Base-by-base conservation (phyloP, 2,797 vertebrate genomes). In the Halcyon leucocephala region DNA sequence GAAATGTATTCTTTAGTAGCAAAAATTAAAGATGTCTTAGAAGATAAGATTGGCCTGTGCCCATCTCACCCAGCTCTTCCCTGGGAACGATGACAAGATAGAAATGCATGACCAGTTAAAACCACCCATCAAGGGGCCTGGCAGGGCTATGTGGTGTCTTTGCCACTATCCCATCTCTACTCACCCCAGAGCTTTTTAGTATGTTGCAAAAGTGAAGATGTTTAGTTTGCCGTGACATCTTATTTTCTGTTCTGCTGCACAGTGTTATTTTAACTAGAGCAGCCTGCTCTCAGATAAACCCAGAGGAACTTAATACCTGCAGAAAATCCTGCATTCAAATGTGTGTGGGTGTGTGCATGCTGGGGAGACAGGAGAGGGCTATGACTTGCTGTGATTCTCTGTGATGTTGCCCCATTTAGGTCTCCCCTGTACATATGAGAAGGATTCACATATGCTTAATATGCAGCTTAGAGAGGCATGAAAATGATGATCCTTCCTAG, bases 241-340 rank as follows among this genome's bases (percentile, higher is more conserved):
- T 98, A 98, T 98, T 98, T 98, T 98, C 97, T 98, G 97, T 98
- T 97, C 97, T 98, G 76, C 95, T 98, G 97, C 98, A 98, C 97
- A 97, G 96, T 92, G 97, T 98, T 98, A 98, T 97, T 98, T 98
- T 98, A 97, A 96, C 88, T 58, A 66, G 97, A 96, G 91, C 72
- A 44, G 86, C 88, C 95, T 86, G 78, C 93, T 97, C 91, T 78
- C 95, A 60, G 96, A 98, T 98, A 98, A 97, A 97, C 96, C 94
- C 83, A 31, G 82, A 90, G 96, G 89, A 94, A 65, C 94, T 92
- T 95, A 93, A 96, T 95, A 96, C 93, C 86, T 97, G 89, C n/a
- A 81, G 97, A 95, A 97, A 89, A 86, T 95, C 93, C 97, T 94
- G 96, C 86, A 74, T 97, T 96, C 96, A 79, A 66, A 93, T 82